Evolutionary conservation across 2,888 invertebrate genomes (phyloP).

Genomic region (Omphaloscelis lunosa): DNA sequence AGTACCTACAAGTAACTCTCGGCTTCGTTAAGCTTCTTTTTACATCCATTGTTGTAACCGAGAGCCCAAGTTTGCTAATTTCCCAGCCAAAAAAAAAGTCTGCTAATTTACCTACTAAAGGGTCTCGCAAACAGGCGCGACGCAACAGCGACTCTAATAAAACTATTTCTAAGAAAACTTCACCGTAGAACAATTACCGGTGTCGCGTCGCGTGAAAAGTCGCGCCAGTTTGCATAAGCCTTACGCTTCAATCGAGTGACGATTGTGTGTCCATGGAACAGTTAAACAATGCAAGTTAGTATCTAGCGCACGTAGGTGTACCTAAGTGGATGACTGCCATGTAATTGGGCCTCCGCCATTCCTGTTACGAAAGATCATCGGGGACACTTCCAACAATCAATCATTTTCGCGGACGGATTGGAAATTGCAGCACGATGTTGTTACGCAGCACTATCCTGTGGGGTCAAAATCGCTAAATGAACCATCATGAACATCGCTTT

Average conservation of each 20-base stretch:
- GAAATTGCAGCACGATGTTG: conserved; percentile 9
- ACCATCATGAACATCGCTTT: neutral
- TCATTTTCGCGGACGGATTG: conserved; percentile 26
- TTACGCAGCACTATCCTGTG: neutral
- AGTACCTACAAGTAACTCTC: too few species aligned
- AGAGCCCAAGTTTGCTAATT: neutral
- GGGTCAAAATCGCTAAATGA: conserved; percentile 18
- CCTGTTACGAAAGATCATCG: conserved; percentile 21
- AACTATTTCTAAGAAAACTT: too few species aligned
- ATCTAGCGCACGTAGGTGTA: neutral
- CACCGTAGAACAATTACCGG: too few species aligned
- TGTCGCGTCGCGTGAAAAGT: too few species aligned
- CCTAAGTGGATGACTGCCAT: neutral
- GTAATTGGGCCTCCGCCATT: conserved; percentile 23
- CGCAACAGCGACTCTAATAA: too few species aligned
- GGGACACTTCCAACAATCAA: conserved; percentile 30
- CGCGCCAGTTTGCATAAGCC: too few species aligned
- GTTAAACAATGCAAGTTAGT: neutral
- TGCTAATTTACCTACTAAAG: neutral
- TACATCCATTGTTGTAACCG: too few species aligned
- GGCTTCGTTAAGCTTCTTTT: too few species aligned
- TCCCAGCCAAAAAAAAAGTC: too few species aligned
- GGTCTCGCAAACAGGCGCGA: too few species aligned
- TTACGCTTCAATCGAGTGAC: neutral
- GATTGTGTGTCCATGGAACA: neutral